phyloP scores from a whole-genome alignment of 2,888 invertebrate genomes.

The Limulus polyphemus region DNA sequence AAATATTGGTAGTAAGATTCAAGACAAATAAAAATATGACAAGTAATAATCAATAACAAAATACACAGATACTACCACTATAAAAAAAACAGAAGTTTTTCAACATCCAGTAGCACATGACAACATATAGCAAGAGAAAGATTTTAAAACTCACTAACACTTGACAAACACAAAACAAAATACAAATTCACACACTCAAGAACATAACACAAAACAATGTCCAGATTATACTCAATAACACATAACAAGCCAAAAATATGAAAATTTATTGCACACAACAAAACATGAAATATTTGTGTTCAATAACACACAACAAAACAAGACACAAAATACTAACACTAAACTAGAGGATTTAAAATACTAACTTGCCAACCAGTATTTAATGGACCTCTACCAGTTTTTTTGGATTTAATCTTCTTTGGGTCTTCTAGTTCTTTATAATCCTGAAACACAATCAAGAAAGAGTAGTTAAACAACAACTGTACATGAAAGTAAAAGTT shows the following conservation, averaged over 20 bases:
- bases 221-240: no score
- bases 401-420: constrained; percentile 69
- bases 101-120: no score
- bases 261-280: neutral
- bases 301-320: constrained; percentile 2
- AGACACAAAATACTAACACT: neutral
- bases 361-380: constrained; percentile 45
- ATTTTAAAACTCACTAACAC: no score
- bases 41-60: constrained; percentile 2
- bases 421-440: constrained; percentile 82
- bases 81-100: no score
- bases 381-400: constrained; percentile 89
- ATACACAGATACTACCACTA: neutral
- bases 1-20: neutral
- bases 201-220: no score
- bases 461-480: neutral
- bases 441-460: constrained; percentile 53
- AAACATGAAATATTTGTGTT: no score
- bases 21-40: neutral
- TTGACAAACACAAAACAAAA: no score
- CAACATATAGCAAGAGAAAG: no score
- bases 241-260: neutral
- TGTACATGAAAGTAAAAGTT: no score
- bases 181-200: no score
- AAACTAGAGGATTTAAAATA: neutral